Evolutionary conservation across 2,888 invertebrate species (phyloP).

Genomic region (Meganola albula): DNA sequence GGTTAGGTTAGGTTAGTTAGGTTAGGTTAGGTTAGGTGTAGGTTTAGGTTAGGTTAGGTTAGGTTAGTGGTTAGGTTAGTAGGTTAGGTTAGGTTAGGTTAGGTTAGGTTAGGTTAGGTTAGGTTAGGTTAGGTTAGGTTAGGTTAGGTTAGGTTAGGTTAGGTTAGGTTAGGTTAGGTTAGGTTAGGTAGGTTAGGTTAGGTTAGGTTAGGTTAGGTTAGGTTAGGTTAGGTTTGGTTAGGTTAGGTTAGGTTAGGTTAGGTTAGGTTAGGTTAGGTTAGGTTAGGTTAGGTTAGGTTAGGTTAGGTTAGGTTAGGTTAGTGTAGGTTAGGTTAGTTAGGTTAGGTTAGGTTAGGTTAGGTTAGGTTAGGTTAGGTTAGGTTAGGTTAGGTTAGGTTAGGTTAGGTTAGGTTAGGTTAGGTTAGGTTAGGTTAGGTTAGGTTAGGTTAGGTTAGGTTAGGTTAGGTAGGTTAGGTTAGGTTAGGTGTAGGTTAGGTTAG

Average conservation of each 20-base stretch:
- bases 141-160: constrained; percentile 12
- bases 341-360: constrained; percentile 17
- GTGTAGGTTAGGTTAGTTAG: constrained; percentile 15
- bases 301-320: constrained; percentile 16
- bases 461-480: constrained; percentile 11
- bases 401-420: neutral
- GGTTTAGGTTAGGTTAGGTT: constrained; percentile 9
- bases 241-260: constrained; percentile 21
- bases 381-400: constrained; percentile 12
- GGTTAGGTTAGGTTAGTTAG: constrained; percentile 16
- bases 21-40: constrained; percentile 18
- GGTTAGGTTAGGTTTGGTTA: constrained; percentile 12
- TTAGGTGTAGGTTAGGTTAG: too few species aligned
- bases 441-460: constrained; percentile 10
- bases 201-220: constrained; percentile 1
- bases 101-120: too few species aligned
- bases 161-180: too few species aligned
- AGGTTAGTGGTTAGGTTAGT: too few species aligned
- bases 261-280: constrained; percentile 20
- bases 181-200: too few species aligned
- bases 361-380: constrained; percentile 18
- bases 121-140: constrained; percentile 15
- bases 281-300: constrained; percentile 15
- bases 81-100: constrained; percentile 4
- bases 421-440: neutral